Percentiles rank a stretch among this genome's conserved stretches.
Evolutionary conservation across 1,140 invertebrate genomes (phyloP).

Genomic region (Trigoniulus corallinus): DNA sequence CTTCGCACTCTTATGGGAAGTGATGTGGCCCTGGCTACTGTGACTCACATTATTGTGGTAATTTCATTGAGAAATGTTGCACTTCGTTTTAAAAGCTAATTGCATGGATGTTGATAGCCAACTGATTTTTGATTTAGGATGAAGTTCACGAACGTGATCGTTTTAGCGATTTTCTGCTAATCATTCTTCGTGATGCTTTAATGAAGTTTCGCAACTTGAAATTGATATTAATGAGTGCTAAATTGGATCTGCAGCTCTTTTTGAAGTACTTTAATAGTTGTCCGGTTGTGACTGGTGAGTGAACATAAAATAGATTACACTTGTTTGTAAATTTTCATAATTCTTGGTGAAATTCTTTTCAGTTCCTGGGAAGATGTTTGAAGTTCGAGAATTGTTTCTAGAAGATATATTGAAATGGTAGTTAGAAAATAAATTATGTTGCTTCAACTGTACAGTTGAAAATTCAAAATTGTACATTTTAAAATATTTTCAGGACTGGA

Average conservation of each 20-base stretch:
- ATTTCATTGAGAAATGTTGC: slow-evolving; percentile 12
- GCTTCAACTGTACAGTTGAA: neutral
- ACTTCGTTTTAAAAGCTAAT: slow-evolving; percentile 1
- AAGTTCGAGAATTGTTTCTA: slow-evolving; percentile 59
- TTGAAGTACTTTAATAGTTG: slow-evolving; percentile 61
- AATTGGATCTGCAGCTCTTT: slow-evolving; percentile 63
- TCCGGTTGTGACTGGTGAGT: slow-evolving; percentile 43
- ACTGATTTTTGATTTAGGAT: slow-evolving; percentile 50
- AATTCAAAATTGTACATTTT: neutral
- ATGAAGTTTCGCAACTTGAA: slow-evolving; percentile 51
- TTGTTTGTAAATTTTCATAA: too few relatives aligned
- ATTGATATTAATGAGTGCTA: slow-evolving; percentile 89
- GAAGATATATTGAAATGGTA: slow-evolving; percentile 53
- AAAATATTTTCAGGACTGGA: slow-evolving; percentile 31
- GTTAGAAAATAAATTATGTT: neutral
- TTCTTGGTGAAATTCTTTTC: slow-evolving; percentile 12
- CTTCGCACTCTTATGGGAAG: slow-evolving; percentile 66
- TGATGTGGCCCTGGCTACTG: slow-evolving; percentile 40
- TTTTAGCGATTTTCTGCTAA: slow-evolving; percentile 80
- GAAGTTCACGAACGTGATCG: slow-evolving; percentile 90
- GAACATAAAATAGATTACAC: neutral
- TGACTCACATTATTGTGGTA: slow-evolving; percentile 54
- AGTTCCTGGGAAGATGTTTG: slow-evolving; percentile 61
- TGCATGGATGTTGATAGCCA: neutral
- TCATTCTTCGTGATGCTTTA: slow-evolving; percentile 60